Evolutionary conservation across 2,797 vertebrate species (phyloP).

Genomic region (Bufotes viridis): DNA sequence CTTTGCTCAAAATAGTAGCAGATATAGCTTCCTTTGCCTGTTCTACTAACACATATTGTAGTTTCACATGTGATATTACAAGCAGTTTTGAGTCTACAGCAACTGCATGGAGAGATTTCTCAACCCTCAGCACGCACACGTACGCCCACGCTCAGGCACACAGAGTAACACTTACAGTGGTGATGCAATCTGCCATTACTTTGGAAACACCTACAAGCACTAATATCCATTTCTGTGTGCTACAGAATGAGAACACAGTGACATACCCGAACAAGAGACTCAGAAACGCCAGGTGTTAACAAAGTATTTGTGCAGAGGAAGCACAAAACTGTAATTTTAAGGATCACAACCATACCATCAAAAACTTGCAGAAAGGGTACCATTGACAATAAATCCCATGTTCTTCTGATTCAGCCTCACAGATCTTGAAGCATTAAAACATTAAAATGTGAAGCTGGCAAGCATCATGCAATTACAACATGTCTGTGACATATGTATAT

Average conservation of each 20-base stretch:
- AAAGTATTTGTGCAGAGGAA: not conserved
- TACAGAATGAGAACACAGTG: slow-evolving; percentile 21
- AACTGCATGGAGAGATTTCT: slow-evolving; percentile 35
- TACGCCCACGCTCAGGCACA: slow-evolving; percentile 52
- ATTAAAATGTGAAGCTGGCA: not conserved
- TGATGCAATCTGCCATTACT: slow-evolving; percentile 57
- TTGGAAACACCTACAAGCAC: slow-evolving; percentile 48
- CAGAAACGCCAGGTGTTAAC: not conserved
- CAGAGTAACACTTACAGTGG: slow-evolving; percentile 53
- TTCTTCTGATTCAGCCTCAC: not conserved
- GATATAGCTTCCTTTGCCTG: not conserved
- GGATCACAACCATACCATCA: not conserved
- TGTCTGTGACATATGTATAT: not conserved
- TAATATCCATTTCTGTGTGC: slow-evolving; percentile 25
- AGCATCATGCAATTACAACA: not conserved
- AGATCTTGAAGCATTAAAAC: not conserved
- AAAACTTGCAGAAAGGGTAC: too few relatives aligned
- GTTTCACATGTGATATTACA: slow-evolving; percentile 16
- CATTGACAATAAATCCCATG: not conserved
- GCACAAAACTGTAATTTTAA: not conserved
- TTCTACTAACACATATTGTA: not conserved
- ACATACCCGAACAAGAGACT: not conserved
- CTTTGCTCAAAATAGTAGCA: not conserved
- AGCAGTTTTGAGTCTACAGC: slow-evolving; percentile 50
- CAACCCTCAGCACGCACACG: slow-evolving; percentile 39